Evolutionary conservation across 53 echinoderm and acorn worm genomes (phyloP).

Genomic region (Pentamera pediparva): DNA sequence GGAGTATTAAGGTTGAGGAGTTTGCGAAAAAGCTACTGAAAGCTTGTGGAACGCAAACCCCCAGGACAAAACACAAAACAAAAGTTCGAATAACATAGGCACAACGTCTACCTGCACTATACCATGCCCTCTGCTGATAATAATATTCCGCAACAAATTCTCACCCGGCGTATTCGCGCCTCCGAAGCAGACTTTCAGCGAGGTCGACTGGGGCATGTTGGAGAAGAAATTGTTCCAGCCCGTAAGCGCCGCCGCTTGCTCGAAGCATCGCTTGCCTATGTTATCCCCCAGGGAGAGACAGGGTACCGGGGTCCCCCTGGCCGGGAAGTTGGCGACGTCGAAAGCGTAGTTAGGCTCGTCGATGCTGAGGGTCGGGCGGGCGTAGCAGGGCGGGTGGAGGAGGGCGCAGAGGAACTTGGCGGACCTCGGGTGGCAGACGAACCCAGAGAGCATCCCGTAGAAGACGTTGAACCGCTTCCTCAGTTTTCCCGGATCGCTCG

Average conservation of each 20-base stretch:
- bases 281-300: constrained; percentile 1
- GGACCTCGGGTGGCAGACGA: neutral
- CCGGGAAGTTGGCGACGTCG: neutral
- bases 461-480: neutral
- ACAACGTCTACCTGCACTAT: too few relatives aligned
- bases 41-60: too few relatives aligned
- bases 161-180: neutral
- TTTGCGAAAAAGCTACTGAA: too few relatives aligned
- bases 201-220: constrained; percentile 4
- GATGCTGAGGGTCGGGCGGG: neutral
- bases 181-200: neutral
- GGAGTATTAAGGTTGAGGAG: too few relatives aligned
- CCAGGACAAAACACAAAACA: too few relatives aligned
- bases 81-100: too few relatives aligned
- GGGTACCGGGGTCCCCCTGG: neutral
- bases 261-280: neutral
- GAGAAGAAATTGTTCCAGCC: neutral
- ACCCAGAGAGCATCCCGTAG: neutral
- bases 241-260: neutral
- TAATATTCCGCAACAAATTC: too few relatives aligned
- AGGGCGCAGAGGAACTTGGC: neutral
- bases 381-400: neutral
- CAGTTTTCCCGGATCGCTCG: neutral
- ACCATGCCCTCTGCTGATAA: too few relatives aligned
- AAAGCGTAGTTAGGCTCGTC: constrained; percentile 5